Conservation (phyloP, 2,797 vertebrate genomes). For the Falco biarmicus region DNA sequence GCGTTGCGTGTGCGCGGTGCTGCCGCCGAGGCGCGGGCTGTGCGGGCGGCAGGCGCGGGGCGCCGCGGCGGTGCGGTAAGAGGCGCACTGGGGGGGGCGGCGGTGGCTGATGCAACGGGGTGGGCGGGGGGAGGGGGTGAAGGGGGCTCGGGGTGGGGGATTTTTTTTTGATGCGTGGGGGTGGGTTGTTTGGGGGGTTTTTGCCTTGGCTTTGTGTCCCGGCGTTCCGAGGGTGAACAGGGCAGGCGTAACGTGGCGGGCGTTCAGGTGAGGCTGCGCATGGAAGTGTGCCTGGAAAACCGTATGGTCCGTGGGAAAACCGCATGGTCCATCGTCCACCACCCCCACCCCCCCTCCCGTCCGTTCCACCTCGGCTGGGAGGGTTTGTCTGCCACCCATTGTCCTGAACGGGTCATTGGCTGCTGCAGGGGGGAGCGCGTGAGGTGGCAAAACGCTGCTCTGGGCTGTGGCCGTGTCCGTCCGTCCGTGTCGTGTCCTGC, state of each 20-base stretch:
- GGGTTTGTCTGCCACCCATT: accelerated
- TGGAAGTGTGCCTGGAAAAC: background rate
- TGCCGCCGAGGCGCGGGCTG: background rate
- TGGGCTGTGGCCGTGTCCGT: background rate
- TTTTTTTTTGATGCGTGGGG: background rate
- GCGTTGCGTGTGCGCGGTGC: background rate
- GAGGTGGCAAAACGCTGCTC: background rate
- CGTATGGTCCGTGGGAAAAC: too few relatives aligned
- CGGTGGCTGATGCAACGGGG: slow-evolving; percentile 41
- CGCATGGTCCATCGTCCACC: too few relatives aligned
- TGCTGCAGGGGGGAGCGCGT: background rate
- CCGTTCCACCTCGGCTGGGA: accelerated
- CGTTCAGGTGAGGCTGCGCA: background rate
- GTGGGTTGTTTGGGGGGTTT: too few relatives aligned
- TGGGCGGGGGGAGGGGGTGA: too few relatives aligned
- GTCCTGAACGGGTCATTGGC: background rate
- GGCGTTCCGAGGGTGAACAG: background rate
- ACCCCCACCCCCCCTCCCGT: accelerated
- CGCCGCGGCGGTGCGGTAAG: slow-evolving; percentile 15
- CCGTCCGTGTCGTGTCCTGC: too few relatives aligned
- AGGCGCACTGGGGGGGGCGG: background rate
- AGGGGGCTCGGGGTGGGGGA: too few relatives aligned
- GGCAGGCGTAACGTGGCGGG: background rate
- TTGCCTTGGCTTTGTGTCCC: background rate
- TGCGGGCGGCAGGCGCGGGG: background rate